These are phyloP conservation scores for Callionymus lyra DNA, from an alignment of 2,113 vertebrate species.

Conservation along the genomic window DNA sequence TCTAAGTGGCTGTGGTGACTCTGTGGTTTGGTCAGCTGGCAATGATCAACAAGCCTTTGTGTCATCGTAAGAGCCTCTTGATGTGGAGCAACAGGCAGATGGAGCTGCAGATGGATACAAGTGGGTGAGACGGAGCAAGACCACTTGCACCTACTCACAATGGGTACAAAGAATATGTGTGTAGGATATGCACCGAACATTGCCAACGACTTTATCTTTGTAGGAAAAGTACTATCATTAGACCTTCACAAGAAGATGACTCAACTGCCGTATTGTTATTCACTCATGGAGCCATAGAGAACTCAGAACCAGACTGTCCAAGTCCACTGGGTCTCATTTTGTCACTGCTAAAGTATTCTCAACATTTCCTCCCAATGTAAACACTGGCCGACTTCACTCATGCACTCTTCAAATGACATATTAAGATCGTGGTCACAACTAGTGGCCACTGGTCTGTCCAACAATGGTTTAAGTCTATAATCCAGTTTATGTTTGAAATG, in stretches of 20 bases:
- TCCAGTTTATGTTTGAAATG: too few relatives aligned
- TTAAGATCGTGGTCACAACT: too few relatives aligned
- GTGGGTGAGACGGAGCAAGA: neutral
- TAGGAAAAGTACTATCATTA: too few relatives aligned
- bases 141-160: too few relatives aligned
- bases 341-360: conserved; percentile 49
- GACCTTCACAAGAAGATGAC: too few relatives aligned
- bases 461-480: too few relatives aligned
- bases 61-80: conserved; percentile 12
- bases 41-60: conserved; percentile 22
- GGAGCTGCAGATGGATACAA: neutral
- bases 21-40: conserved; percentile 24
- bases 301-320: conserved; percentile 4
- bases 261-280: too few relatives aligned
- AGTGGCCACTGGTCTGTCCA: too few relatives aligned
- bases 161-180: too few relatives aligned
- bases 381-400: conserved; percentile 30
- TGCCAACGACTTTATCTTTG: too few relatives aligned
- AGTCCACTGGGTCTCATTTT: conserved; percentile 24
- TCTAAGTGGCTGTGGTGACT: conserved; percentile 1
- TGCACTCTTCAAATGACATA: conserved; percentile 1
- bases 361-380: conserved; percentile 62
- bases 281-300: too few relatives aligned
- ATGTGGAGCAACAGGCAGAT: conserved; percentile 1
- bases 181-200: too few relatives aligned